Conservation (phyloP, 1,140 invertebrate species). For the Pinna nobilis region DNA sequence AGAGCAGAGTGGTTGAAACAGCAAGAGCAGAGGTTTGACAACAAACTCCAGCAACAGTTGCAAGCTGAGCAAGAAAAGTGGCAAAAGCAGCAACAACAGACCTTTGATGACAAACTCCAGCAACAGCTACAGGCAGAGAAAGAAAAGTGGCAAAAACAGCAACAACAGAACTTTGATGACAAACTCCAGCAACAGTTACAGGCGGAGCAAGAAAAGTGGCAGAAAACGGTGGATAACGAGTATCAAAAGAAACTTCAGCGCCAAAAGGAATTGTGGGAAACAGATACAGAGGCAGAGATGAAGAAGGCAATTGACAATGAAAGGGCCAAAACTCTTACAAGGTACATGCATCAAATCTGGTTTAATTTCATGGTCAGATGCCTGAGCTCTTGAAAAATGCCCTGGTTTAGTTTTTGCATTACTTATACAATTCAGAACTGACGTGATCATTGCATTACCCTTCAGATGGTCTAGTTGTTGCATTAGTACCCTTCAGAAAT, state of each 20-base stretch:
- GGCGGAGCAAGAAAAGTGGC: slow-evolving; percentile 35
- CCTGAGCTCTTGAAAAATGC: too few species aligned
- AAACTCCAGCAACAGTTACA: slow-evolving; percentile 32
- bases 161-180: slow-evolving; percentile 14
- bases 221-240: slow-evolving; percentile 14
- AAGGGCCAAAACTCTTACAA: slow-evolving; percentile 20
- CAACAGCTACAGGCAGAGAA: slow-evolving; percentile 32
- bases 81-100: slow-evolving; percentile 13
- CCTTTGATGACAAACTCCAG: slow-evolving; percentile 31
- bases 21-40: not conserved
- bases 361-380: too few species aligned
- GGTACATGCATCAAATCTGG: not conserved
- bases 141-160: slow-evolving; percentile 33
- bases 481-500: too few species aligned
- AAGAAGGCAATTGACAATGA: slow-evolving; percentile 28
- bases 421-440: too few species aligned
- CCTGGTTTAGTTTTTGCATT: too few species aligned
- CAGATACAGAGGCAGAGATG: slow-evolving; percentile 27
- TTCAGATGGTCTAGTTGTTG: too few species aligned
- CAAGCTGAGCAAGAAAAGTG: slow-evolving; percentile 34
- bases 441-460: too few species aligned
- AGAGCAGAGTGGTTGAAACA: not conserved
- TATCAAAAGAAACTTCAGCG: slow-evolving; percentile 2
- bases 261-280: slow-evolving; percentile 18
- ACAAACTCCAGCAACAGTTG: not conserved